A percentile compares a stretch with the other conserved stretches of the same genome.
Conservation (phyloP, 2,888 invertebrate species). For the Laothoe populi region DNA sequence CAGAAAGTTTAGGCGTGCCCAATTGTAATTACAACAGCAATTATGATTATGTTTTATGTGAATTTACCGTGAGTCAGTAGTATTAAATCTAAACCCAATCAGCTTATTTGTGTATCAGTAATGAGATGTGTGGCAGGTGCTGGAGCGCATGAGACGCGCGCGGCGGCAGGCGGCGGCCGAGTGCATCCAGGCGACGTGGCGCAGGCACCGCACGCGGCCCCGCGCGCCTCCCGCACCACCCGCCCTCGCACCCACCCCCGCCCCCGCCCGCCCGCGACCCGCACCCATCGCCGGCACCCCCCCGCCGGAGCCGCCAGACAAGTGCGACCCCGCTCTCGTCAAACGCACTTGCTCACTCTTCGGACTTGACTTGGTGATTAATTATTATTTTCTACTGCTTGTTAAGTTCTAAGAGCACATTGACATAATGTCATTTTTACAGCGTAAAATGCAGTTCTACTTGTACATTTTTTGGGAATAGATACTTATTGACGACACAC, state of each 20-base stretch:
- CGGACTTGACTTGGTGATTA: conserved; percentile 92
- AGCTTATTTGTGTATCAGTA: no score
- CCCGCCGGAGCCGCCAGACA: conserved; percentile 92
- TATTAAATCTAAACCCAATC: no score
- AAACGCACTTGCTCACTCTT: conserved; percentile 96
- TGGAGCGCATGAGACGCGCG: conserved; percentile 92
- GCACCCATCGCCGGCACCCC: conserved; percentile 96
- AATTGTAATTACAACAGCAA: no score
- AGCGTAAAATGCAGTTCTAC: no score
- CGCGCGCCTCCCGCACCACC: conserved; percentile 60
- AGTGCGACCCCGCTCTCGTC: conserved; percentile 94
- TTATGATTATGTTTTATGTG: no score
- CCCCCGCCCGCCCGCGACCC: conserved; percentile 91
- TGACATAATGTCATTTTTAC: no score
- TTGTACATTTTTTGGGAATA: no score
- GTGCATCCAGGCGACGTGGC: conserved; percentile 93
- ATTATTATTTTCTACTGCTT: background rate
- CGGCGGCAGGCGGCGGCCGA: conserved; percentile 92
- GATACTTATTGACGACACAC: no score
- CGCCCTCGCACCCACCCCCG: conserved; percentile 83
- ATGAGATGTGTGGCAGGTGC: conserved; percentile 87
- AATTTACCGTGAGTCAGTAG: no score
- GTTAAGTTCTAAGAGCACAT: no score
- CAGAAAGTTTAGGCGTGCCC: no score
- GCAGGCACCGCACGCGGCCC: conserved; percentile 89